A percentile compares a stretch with the other conserved stretches of the same genome.
Conservation (phyloP, 2,113 vertebrate genomes). For the Ochotona princeps region DNA sequence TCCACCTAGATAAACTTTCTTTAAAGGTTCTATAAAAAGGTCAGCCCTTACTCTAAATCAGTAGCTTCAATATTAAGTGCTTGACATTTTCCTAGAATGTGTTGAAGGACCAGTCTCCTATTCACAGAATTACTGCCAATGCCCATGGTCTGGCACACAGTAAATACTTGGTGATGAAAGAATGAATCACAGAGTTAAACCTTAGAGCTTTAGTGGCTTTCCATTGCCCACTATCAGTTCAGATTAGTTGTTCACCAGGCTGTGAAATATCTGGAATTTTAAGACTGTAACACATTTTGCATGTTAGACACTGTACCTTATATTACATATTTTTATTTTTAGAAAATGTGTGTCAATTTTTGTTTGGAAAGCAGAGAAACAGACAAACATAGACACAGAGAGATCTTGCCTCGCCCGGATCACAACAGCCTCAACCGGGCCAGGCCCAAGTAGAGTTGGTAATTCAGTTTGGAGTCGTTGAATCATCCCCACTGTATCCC, state of each 20-base stretch:
- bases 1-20: neutral
- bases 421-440: no score
- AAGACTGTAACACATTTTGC: neutral
- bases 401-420: no score
- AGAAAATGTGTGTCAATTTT: no score
- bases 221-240: neutral
- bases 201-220: neutral
- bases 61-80: neutral
- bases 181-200: neutral
- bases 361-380: no score
- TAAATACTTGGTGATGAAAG: neutral
- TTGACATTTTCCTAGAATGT: neutral
- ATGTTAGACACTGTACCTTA: neutral
- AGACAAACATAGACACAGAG: no score
- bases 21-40: neutral
- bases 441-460: no score
- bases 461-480: no score
- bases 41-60: neutral
- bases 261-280: neutral
- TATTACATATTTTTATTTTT: neutral
- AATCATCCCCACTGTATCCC: no score
- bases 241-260: slow-evolving; percentile 16
- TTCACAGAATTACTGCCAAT: neutral
- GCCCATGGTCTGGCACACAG: neutral
- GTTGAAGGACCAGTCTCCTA: neutral